A percentile compares a stretch with the other conserved stretches of the same genome.
Evolutionary conservation across 2,888 invertebrate genomes (phyloP).

Genomic region (Trichogramma evanescens): DNA sequence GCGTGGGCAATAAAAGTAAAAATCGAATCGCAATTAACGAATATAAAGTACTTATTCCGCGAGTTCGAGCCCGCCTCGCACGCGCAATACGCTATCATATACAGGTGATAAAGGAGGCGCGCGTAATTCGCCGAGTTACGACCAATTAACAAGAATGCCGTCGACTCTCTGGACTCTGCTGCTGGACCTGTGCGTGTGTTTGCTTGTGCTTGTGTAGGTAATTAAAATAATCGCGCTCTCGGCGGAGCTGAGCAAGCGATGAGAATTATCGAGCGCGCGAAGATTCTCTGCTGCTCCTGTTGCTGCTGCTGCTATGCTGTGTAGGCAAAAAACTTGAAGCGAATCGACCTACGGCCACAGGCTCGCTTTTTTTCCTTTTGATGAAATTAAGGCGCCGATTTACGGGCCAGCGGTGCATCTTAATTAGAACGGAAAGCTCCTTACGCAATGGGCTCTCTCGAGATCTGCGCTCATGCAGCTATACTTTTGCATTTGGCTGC

Average conservation of each 20-base stretch:
- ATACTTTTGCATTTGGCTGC: not conserved
- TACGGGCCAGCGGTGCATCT: slow-evolving; percentile 25
- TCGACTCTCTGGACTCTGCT: not conserved
- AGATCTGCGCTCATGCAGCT: slow-evolving; percentile 5
- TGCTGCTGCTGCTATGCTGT: not conserved
- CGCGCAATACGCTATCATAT: too few species aligned
- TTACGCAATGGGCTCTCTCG: slow-evolving; percentile 19
- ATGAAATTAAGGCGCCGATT: slow-evolving; percentile 23
- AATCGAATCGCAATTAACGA: slow-evolving; percentile 5
- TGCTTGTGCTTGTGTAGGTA: slow-evolving; percentile 5
- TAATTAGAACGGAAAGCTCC: slow-evolving; percentile 23
- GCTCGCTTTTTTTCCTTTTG: slow-evolving; percentile 20
- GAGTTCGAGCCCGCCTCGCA: not conserved
- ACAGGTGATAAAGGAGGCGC: not conserved
- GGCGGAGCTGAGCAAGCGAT: not conserved
- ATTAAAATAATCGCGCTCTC: slow-evolving; percentile 21
- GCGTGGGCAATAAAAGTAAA: not conserved
- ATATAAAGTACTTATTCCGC: not conserved
- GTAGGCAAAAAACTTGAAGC: not conserved
- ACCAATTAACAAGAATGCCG: slow-evolving; percentile 21
- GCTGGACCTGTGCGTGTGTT: slow-evolving; percentile 4
- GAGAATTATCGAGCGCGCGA: slow-evolving; percentile 22
- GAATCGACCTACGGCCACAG: slow-evolving; percentile 5
- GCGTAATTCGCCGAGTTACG: slow-evolving; percentile 19
- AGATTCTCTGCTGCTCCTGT: slow-evolving; percentile 1